A percentile compares a stretch with the other conserved stretches of the same genome.
Evolutionary conservation across 1,140 invertebrate genomes (phyloP).

Genomic region (Teleogryllus occipitalis): DNA sequence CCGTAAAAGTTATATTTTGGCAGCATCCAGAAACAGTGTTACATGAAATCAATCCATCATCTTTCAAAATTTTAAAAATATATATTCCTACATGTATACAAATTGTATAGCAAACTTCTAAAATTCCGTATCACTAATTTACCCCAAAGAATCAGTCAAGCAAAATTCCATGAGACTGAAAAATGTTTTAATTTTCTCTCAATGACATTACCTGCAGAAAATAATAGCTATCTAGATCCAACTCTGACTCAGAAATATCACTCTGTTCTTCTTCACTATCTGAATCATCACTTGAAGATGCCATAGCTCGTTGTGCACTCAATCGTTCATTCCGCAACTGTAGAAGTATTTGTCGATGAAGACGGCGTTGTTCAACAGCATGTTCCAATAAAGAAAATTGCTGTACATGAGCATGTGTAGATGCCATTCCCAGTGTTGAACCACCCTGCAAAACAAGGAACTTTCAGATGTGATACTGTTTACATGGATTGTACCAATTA

Average conservation of each 20-base stretch:
- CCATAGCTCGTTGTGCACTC: conserved; percentile 28
- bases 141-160: background rate
- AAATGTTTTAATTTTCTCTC: background rate
- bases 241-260: conserved; percentile 71
- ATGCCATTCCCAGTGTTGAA: conserved; percentile 92
- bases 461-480: background rate
- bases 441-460: conserved; percentile 53
- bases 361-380: conserved; percentile 72
- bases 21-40: too few relatives aligned
- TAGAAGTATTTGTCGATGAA: conserved; percentile 56
- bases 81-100: too few relatives aligned
- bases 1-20: too few relatives aligned
- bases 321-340: conserved; percentile 26
- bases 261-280: conserved; percentile 63
- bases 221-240: conserved; percentile 87
- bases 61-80: too few relatives aligned
- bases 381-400: conserved; percentile 74
- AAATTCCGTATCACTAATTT: background rate
- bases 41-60: too few relatives aligned
- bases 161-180: background rate
- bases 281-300: conserved; percentile 60
- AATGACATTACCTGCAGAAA: conserved; percentile 51
- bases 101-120: too few relatives aligned
- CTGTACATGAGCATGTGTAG: conserved; percentile 68
- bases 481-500: background rate